Evolutionary conservation across 1,140 invertebrate genomes (phyloP), one percentile per base, ranked within the genome.

Genomic region (Littorina saxatilis): DNA sequence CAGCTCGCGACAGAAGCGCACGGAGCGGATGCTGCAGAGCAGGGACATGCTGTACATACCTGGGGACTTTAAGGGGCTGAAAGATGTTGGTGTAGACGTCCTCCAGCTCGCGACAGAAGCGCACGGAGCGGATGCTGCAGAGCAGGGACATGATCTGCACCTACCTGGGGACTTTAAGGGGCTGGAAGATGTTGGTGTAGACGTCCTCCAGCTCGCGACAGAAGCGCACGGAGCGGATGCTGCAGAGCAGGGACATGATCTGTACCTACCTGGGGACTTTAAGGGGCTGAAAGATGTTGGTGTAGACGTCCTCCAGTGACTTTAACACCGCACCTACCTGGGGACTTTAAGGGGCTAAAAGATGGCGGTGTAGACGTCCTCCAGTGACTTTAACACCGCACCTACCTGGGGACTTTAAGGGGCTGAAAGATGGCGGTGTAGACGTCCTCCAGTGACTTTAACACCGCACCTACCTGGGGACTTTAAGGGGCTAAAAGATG

Each of bases 91-190:
- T 95, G 90, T 97, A 98, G n/a, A 96, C 94, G 87, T 96, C 95
- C 89, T 97, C 96, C 2, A 97, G 92, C 91, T 97, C 96, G 2
- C 95, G 95, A 88, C 96, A 96, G 86, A 97, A 96, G 88, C 96
- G 96, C 1, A 97, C 95, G 0, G 96, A 96, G 87, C 96, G 93
- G 93, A 97, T 95, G 88, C 96, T 95, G 90, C 97, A 98, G 63
- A 97, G 93, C 73, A 97, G 94, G 86, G 96, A 96, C 86, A 95
- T 94, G 81, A 96, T 94, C 90, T 97, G 97, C 0, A n/a, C n/a
- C n/a, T n/a, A n/a, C n/a, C n/a, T n/a, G n/a, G n/a, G n/a, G n/a
- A n/a, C n/a, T n/a, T n/a, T n/a, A n/a, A n/a, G n/a, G n/a, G n/a
- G n/a, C n/a, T n/a, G n/a, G n/a, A n/a, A n/a, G n/a, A n/a, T n/a